These are phyloP conservation scores for Garra rufa DNA, from an alignment of 2,113 vertebrate genomes.

Conservation along the genomic window DNA sequence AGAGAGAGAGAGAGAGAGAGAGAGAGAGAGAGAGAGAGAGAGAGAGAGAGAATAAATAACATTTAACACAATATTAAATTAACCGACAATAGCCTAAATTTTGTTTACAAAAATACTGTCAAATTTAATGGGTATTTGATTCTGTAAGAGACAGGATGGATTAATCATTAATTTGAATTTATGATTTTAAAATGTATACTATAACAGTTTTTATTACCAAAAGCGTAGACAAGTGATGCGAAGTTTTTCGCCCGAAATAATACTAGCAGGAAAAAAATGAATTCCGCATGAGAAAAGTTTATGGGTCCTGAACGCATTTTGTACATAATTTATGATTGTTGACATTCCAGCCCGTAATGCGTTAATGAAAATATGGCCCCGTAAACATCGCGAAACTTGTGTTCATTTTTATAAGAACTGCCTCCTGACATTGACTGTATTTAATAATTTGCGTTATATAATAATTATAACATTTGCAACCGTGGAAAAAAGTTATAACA, in stretches of 20 bases:
- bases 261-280: neutral
- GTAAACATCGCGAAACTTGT: neutral
- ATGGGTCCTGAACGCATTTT: neutral
- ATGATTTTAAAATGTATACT: neutral
- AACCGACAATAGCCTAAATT: neutral
- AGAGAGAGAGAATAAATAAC: neutral
- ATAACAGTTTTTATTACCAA: neutral
- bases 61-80: neutral
- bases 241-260: neutral
- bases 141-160: neutral
- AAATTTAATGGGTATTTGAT: neutral
- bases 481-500: neutral
- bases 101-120: neutral
- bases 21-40: too few relatives aligned
- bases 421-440: neutral
- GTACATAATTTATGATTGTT: constrained; percentile 20
- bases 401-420: neutral
- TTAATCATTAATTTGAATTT: neutral
- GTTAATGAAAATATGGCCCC: neutral
- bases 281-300: neutral
- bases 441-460: neutral
- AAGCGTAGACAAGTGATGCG: too few relatives aligned
- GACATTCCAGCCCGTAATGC: neutral
- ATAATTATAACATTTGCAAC: neutral
- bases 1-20: too few relatives aligned